Evolutionary conservation across 2,797 vertebrate species (phyloP), one percentile per base, ranked within the genome.

Genomic region (Lagorchestes hirsutus): DNA sequence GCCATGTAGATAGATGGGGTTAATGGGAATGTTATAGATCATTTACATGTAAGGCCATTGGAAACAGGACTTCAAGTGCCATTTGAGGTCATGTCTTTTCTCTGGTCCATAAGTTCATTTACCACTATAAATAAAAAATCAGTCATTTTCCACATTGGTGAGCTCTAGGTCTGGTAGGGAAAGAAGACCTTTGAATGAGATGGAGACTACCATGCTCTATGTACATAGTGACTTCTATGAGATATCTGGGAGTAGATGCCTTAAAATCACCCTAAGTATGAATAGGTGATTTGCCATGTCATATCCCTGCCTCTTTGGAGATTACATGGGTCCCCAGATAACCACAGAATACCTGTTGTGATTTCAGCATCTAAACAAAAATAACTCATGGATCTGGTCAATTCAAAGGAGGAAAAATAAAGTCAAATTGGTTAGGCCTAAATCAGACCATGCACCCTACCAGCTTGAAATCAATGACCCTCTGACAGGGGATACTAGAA

Each of bases 361-460:
- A 74, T 74, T 74, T 74, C 16, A 40, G 34, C 92, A 56, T 96
- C 16, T 87, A 91, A 52, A 62, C 57, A 96, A 74, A 93, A 91
- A 57, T 92, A 94, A 58, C 87, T 87, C 58, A 87, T 91, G 58
- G 95, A 95, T 74, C 55, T 90, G 55, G 40, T 91, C 91, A 57
- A 40, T 90, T 93, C 94, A 54, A 91, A 55, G 90, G 87, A 58
- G 96, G 93, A 92, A 96, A 95, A 94, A 92, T 92, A 31, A 96
- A 90, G 91, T 74, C 40, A 34, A 67, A 67, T 4, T 67, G 31
- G 31, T 67, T 14, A 34, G 22, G 31, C 34, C 31, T n/a, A 18
- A 74, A 74, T 40, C 40, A 5, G 62, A n/a, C n/a, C n/a, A 74
- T 40, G 27, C 16, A 74, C 5, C 62, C 62, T 40, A n/a, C 34